phyloP scores from a whole-genome alignment of 2,113 vertebrate species.

The Sardina pilchardus region DNA sequence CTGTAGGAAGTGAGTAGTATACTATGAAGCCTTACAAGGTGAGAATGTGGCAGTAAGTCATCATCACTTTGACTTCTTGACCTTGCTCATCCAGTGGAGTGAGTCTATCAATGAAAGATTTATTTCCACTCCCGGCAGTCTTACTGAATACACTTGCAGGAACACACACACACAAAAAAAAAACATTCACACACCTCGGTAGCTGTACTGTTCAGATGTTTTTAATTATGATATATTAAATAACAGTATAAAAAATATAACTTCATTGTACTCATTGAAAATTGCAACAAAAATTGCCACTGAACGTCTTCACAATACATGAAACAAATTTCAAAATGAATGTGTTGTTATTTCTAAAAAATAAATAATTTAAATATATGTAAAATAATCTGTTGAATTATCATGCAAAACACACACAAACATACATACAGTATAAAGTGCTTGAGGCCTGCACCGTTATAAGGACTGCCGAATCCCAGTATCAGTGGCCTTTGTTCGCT shows the following conservation, averaged over 20 bases:
- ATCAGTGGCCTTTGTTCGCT: neutral
- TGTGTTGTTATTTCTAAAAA: slow-evolving; percentile 3
- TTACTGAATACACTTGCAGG: slow-evolving; percentile 27
- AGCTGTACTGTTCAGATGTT: neutral
- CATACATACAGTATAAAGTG: neutral
- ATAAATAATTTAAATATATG: slow-evolving; percentile 34
- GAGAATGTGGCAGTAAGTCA: slow-evolving; percentile 28
- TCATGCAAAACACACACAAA: slow-evolving; percentile 9
- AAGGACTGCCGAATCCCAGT: neutral
- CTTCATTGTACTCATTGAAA: slow-evolving; percentile 13
- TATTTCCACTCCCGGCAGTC: slow-evolving; percentile 37
- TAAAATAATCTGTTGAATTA: slow-evolving; percentile 27
- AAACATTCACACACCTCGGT: slow-evolving; percentile 34
- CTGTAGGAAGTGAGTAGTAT: neutral
- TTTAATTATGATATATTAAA: slow-evolving; percentile 18
- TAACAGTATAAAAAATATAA: slow-evolving; percentile 2
- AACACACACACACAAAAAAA: slow-evolving; percentile 40
- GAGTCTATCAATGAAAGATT: slow-evolving; percentile 45
- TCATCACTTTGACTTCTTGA: slow-evolving; percentile 37
- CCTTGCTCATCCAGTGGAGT: slow-evolving; percentile 59
- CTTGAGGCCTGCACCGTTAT: neutral
- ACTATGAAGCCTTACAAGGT: slow-evolving; percentile 1
- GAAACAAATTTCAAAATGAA: neutral
- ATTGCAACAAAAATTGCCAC: neutral
- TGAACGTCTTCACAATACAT: neutral